Percentiles rank a stretch among this genome's conserved stretches.
Conservation (phyloP, 2,888 invertebrate species). For the Drosophila flavopinicola region DNA sequence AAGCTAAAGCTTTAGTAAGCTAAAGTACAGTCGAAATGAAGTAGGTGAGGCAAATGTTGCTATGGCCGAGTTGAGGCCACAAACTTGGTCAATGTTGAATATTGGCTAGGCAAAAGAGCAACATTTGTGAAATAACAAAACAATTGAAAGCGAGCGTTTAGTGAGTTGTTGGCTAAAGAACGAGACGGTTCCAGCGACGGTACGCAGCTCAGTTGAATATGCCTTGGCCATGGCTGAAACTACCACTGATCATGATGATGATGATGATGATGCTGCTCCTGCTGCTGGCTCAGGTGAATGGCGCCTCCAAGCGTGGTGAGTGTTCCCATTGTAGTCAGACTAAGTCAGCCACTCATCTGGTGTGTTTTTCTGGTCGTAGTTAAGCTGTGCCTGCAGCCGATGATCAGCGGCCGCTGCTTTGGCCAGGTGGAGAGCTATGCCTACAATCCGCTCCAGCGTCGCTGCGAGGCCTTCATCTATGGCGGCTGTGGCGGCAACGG, state of each 20-base stretch:
- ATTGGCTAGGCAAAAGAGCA: constrained; percentile 49
- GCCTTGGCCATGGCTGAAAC: constrained; percentile 43
- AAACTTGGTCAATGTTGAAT: constrained; percentile 77
- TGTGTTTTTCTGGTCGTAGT: constrained; percentile 41
- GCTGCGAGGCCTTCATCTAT: constrained; percentile 90
- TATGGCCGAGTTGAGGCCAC: constrained; percentile 11
- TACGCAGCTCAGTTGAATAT: constrained; percentile 28
- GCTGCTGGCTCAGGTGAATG: constrained; percentile 19
- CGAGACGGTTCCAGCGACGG: constrained; percentile 64
- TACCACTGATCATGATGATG: constrained; percentile 15
- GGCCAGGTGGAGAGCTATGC: constrained; percentile 90
- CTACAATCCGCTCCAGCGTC: constrained; percentile 87
- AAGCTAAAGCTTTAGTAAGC: background rate
- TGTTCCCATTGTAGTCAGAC: background rate
- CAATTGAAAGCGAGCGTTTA: constrained; percentile 52
- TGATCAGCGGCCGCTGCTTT: constrained; percentile 89
- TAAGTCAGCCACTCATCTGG: background rate
- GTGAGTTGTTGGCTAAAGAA: constrained; percentile 65
- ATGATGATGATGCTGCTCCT: constrained; percentile 27
- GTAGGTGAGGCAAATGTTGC: constrained; percentile 31
- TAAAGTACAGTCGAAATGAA: background rate
- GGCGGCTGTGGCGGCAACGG: constrained; percentile 91
- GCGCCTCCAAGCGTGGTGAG: constrained; percentile 69
- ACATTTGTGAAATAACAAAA: constrained; percentile 43
- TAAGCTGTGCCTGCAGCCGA: constrained; percentile 89